Percentiles rank a stretch among this genome's conserved stretches.
Conservation (phyloP, 2,888 invertebrate species). For the Deilephila porcellus region DNA sequence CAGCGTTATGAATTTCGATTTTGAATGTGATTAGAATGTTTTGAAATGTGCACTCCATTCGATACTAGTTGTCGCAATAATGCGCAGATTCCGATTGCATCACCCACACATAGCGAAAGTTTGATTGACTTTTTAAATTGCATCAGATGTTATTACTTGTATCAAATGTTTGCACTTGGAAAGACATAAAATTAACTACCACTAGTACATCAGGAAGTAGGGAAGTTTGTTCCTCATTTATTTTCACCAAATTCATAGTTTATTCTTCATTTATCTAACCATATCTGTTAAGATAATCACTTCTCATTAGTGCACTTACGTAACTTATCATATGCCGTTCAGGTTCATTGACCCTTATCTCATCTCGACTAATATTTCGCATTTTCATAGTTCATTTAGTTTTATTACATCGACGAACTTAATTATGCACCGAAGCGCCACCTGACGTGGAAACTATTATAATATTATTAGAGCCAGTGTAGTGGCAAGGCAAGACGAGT, state of each 20-base stretch:
- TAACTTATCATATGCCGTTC: background rate
- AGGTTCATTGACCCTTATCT: background rate
- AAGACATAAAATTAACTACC: no score
- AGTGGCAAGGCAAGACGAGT: conserved; percentile 39
- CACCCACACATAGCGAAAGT: background rate
- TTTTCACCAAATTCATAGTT: no score
- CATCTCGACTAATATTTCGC: conserved; percentile 4
- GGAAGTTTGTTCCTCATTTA: no score
- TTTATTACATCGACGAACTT: conserved; percentile 38
- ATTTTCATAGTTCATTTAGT: conserved; percentile 28
- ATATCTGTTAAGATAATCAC: no score
- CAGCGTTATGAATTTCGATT: conserved; percentile 20
- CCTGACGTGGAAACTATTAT: conserved; percentile 58
- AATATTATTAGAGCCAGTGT: conserved; percentile 48
- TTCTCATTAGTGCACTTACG: no score
- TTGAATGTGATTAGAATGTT: conserved; percentile 24
- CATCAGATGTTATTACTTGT: background rate
- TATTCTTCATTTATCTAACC: no score
- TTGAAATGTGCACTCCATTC: background rate
- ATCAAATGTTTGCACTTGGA: background rate
- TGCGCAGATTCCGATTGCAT: background rate
- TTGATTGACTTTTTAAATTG: background rate
- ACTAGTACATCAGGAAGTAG: no score
- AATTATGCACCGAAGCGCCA: conserved; percentile 54
- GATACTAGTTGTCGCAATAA: no score